Base-by-base conservation (phyloP, 2,113 vertebrate species). In the Eleginops maclovinus region DNA sequence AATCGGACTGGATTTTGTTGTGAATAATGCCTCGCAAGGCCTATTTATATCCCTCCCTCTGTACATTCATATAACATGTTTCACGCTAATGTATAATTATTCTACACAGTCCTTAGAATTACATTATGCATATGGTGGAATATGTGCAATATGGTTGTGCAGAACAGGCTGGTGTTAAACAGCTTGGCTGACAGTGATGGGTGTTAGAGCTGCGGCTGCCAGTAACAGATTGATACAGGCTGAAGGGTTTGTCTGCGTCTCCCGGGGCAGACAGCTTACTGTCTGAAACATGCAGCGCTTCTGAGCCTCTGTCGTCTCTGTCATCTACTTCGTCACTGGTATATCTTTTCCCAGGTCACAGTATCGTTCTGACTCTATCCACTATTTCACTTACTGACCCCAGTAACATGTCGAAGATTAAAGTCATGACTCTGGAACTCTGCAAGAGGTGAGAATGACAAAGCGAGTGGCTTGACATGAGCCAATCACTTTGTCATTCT, bases 211-310 rank as follows among this genome's bases (percentile, higher is more conserved):
- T 56, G 43, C 17, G 36, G 71, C 84, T 82, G 67, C 66, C 77
- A 51, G 64, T 28, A 64, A 75, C 72, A 67, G 79, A 84, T 54
- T 79, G 66, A 67, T 70, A 61, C 47, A 77, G 43, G 71, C 77
- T 56, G 50, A 24, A 64, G 24, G 62, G 58, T 54, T 72, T 73
- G 75, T 85, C 55, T 67, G 44, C 55, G 55, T 81, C 70, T 80
- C 72, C 53, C 22, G 49, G 50, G 43, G n/a, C 72, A 75, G 72
- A 81, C 61, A 26, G 24, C 63, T 65, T 49, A 66, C 67, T 19
- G 50, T 78, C 62, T 64, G 58, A 75, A 72, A 40, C 75, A 70
- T 12, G 56, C 55, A 19, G 77, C 12, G 40, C 75, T 46, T 70
- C 71, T 14, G 63, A 74, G 61, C 64, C 22, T 70, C 65, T 79